A percentile compares a stretch with the other conserved stretches of the same genome.
These are phyloP conservation scores for Crenichthys baileyi DNA, from an alignment of 2,797 vertebrate genomes.

Conservation along the genomic window DNA sequence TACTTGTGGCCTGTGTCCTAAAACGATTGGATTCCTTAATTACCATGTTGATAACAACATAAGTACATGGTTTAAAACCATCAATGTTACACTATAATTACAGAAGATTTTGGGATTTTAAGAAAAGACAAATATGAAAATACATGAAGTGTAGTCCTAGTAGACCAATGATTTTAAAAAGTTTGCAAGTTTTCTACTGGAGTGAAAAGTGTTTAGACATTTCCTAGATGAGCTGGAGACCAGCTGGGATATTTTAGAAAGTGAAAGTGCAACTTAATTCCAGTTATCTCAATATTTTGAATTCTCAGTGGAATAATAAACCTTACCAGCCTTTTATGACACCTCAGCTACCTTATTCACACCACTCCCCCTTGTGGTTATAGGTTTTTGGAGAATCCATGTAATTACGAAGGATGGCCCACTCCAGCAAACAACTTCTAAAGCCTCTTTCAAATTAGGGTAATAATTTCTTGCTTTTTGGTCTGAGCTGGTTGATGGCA, in stretches of 20 bases:
- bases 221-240: not conserved
- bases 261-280: not conserved
- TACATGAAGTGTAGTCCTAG: slow-evolving; percentile 25
- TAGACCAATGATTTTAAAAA: not conserved
- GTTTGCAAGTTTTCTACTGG: not conserved
- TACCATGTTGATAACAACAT: slow-evolving; percentile 61
- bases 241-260: not conserved
- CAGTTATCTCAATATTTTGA: not conserved
- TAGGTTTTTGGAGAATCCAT: slow-evolving; percentile 26
- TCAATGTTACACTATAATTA: slow-evolving; percentile 70
- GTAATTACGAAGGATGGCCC: slow-evolving; percentile 50
- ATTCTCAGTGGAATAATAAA: not conserved
- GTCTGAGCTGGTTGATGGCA: slow-evolving; percentile 35
- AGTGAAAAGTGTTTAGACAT: not conserved
- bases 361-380: not conserved
- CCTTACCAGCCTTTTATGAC: not conserved
- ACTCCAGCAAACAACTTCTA: slow-evolving; percentile 49
- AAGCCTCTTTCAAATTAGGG: slow-evolving; percentile 45
- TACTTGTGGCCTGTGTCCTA: slow-evolving; percentile 60
- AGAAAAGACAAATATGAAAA: slow-evolving; percentile 51
- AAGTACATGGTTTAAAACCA: slow-evolving; percentile 62
- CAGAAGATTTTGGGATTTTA: slow-evolving; percentile 35
- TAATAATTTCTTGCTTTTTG: slow-evolving; percentile 29
- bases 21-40: slow-evolving; percentile 70
- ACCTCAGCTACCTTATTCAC: slow-evolving; percentile 14